These are phyloP conservation scores for Oxyura jamaicensis DNA, from an alignment of 2,113 vertebrate genomes.

Conservation along the genomic window DNA sequence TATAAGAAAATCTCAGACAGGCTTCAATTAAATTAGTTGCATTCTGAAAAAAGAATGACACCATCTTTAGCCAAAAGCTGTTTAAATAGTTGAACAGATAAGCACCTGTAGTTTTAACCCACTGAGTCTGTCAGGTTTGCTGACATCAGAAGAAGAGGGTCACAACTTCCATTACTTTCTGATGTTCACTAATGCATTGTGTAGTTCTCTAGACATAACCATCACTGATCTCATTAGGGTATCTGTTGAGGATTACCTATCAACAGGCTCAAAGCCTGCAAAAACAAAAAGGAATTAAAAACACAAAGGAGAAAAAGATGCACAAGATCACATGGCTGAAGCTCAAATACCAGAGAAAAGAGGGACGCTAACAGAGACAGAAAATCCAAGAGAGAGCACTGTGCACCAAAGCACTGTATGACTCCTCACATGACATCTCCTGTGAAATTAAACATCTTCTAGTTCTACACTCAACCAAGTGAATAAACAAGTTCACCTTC, in stretches of 20 bases:
- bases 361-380: neutral
- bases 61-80: neutral
- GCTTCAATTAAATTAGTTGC: neutral
- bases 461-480: neutral
- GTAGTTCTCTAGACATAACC: neutral
- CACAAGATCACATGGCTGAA: neutral
- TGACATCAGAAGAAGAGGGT: neutral
- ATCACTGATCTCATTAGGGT: neutral
- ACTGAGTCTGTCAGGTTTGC: neutral
- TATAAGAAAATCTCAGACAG: neutral
- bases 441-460: neutral
- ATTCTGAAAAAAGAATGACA: neutral
- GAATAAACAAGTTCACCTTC: neutral
- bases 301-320: neutral
- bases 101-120: neutral
- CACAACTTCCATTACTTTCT: neutral
- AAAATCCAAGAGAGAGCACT: neutral
- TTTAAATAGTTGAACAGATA: neutral
- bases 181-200: accelerated
- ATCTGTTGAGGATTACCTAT: neutral
- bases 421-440: neutral
- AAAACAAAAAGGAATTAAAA: neutral
- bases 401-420: neutral
- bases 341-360: neutral
- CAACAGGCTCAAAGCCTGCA: neutral